Evolutionary conservation across 1,140 invertebrate species (phyloP), one percentile per base, ranked within the genome.

Genomic region (Neotoxoptera formosana): DNA sequence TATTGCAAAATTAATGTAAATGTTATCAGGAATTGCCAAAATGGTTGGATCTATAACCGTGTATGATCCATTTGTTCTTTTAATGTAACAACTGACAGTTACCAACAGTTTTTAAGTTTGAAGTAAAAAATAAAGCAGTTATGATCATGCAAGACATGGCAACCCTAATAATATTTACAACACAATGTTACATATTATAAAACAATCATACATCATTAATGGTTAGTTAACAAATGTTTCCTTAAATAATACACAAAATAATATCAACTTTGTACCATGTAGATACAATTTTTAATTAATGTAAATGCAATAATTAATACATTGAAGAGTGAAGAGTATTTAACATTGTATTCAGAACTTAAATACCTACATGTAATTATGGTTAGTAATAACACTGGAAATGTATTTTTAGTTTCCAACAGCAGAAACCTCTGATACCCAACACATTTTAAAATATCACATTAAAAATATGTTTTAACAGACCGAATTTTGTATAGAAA

Each of bases 221-320:
- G 14, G 84, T 87, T 17, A n/a, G 25, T 45, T 87, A 87, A 87
- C 25, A n/a, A 25, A 86, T 86, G 4, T 86, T 86, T 41, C 6
- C 45, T 45, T 45, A 86, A 23, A 45, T 41, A 45, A 30, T 87
- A 47, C 30, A 48, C 2, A n/a, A 87, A 87, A 86, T 87, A n/a
- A 76, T 76, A n/a, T 76, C 14, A 4, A n/a, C 17, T 76, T 76
- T 17, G 60, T 76, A 76, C 60, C 14, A 76, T 76, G n/a, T 76
- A 4, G 6, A 34, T 56, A 56, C n/a, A 90, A 56, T 56, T 90
- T 56, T 56, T 17, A 88, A 53, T 30, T 90, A 90, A 56, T 56
- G 7, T 90, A 90, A 90, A 90, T 90, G 51, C 34, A 90, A 41
- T 23, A 90, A 30, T 90, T 23, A 4, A 90, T 53, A 56, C 51